Evolutionary conservation across 2,888 invertebrate species (phyloP).

Genomic region (Drosophila anomelani): DNA sequence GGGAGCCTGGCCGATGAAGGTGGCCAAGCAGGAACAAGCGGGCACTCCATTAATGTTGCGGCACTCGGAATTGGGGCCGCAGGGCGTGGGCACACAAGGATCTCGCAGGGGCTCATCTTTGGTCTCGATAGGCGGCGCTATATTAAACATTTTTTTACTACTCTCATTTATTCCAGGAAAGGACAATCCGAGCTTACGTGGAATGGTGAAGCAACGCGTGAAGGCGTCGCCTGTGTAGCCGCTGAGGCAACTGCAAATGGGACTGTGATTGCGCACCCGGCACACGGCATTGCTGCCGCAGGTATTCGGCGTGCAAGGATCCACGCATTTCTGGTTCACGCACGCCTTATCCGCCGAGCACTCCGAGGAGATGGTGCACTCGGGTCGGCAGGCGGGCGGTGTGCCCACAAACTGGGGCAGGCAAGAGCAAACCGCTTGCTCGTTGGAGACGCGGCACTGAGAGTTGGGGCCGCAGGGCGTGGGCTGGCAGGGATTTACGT

Average conservation of each 20-base stretch:
- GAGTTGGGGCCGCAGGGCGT: conserved; percentile 92
- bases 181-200: conserved; percentile 78
- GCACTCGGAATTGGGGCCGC: conserved; percentile 89
- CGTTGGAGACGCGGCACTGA: conserved; percentile 89
- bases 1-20: conserved; percentile 89
- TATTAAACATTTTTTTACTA: not conserved
- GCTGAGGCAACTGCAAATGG: conserved; percentile 90
- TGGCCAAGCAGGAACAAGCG: conserved; percentile 88
- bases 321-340: conserved; percentile 90
- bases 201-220: conserved; percentile 86
- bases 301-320: conserved; percentile 90
- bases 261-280: conserved; percentile 91
- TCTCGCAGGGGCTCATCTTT: conserved; percentile 84
- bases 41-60: conserved; percentile 87
- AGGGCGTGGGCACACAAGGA: conserved; percentile 90
- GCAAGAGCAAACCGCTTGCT: conserved; percentile 91
- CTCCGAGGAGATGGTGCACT: conserved; percentile 91
- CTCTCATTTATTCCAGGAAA: too few relatives aligned
- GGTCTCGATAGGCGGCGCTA: conserved; percentile 75
- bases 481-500: conserved; percentile 88
- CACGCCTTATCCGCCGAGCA: conserved; percentile 90
- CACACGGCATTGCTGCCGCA: conserved; percentile 89
- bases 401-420: conserved; percentile 89
- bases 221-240: conserved; percentile 92
- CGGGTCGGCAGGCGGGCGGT: conserved; percentile 91